Conservation (phyloP, 2,113 vertebrate species). For the Gallinago undulata region DNA sequence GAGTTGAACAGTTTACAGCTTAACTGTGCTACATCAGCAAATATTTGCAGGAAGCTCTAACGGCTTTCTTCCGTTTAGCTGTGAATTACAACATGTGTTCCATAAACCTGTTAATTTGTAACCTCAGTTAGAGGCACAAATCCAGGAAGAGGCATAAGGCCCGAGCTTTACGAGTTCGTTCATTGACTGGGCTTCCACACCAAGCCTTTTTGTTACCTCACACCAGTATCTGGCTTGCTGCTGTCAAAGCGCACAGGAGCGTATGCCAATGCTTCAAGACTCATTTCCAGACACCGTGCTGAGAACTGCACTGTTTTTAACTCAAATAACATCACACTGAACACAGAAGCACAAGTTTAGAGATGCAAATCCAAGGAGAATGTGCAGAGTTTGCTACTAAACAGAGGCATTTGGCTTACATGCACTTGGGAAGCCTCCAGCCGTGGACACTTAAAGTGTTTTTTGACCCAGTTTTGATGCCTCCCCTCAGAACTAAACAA, state of each 20-base stretch:
- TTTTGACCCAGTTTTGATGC: slow-evolving; percentile 61
- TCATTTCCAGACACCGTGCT: background rate
- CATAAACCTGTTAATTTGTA: slow-evolving; percentile 4
- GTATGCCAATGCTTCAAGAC: background rate
- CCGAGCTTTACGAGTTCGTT: background rate
- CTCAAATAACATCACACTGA: slow-evolving; percentile 33
- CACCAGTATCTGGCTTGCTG: slow-evolving; percentile 17
- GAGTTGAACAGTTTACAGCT: background rate
- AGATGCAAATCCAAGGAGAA: slow-evolving; percentile 39
- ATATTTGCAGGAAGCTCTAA: background rate
- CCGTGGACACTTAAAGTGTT: slow-evolving; percentile 48
- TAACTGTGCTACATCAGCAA: background rate
- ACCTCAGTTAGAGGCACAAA: slow-evolving; percentile 21
- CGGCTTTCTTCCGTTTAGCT: background rate
- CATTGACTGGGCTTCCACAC: background rate
- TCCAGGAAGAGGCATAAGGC: background rate
- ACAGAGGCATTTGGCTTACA: slow-evolving; percentile 45
- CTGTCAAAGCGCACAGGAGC: background rate
- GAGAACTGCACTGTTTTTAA: slow-evolving; percentile 25
- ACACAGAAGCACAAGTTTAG: slow-evolving; percentile 53
- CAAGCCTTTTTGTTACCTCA: slow-evolving; percentile 15
- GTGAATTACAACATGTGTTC: background rate
- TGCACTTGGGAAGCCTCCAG: slow-evolving; percentile 64
- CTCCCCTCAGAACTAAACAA: slow-evolving; percentile 31
- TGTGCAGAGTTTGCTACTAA: slow-evolving; percentile 39